Base-by-base conservation (phyloP, 53 echinoderm and acorn worm genomes). In the Echinometra lucunter region DNA sequence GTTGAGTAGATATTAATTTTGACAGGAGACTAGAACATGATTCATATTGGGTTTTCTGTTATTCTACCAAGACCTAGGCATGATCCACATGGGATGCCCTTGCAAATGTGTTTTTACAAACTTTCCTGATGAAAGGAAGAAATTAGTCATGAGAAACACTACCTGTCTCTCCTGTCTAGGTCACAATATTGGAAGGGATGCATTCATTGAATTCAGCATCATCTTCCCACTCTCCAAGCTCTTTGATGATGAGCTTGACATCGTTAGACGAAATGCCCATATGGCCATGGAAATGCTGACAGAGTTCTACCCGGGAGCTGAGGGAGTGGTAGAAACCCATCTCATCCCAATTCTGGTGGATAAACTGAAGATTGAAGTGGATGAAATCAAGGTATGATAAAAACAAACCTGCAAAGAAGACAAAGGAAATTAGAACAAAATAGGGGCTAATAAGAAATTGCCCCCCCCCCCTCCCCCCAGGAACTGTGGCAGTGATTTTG, bases 241-340 rank as follows among this genome's bases (percentile, higher is more conserved):
- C 16, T 99, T 97, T 89, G 96, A 98, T 74, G 99, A 99, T 74
- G 94, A 98, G 27, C 94, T 98, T 32, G 97, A 97, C 90, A 94
- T 99, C 17, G 99, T 99, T 15, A 74, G 99, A 40, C 92, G 96
- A 42, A 98, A 98, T 44, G 88, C 99, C 12, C 99, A 98, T 94
- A 98, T 97, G 99, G 99, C 99, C 37, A 94, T 98, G 37, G 97
- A 97, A 96, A 98, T 98, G 99, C 97, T 98, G 88, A 94, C 98
- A 27, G 97, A 96, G 88, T 97, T 98, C 94, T 95, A 94, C 72
- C 97, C 97, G 0, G 99, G 97, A 69, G 99, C 99, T 10, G 97
- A 97, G 87, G 98, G 99, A 1, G 96, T 99, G 88, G 99, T 99
- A 11, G 95, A 98, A 91, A 96, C 98, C 2, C 94, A 97, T 57